Evolutionary conservation across 2,113 vertebrate genomes (phyloP), one percentile per base, ranked within the genome.

Genomic region (Eulacestoma nigropectus): DNA sequence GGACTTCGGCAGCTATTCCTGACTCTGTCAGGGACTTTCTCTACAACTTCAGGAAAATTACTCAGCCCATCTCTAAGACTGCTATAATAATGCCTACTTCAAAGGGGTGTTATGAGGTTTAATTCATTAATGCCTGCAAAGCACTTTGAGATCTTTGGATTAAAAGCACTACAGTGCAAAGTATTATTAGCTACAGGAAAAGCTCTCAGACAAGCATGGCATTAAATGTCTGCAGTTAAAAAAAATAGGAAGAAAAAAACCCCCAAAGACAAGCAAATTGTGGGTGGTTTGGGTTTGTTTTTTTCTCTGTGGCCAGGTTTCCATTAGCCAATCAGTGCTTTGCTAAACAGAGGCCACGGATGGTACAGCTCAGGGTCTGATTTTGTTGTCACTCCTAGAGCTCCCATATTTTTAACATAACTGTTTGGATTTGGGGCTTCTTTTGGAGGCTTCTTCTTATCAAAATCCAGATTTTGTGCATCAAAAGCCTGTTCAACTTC

Each of bases 61-160:
- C 90, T 86, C 95, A 92, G 88, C 92, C 88, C 92, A 74, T 96
- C 83, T 94, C 80, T 86, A 84, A 94, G 92, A 72, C 95, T 94
- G 92, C 95, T 89, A 72, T 93, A 96, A 93, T 96, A 95, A 95
- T 95, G 89, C 95, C 92, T 92, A 96, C 96, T 97, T 96, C 96
- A 96, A 97, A 96, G 94, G 90, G 82, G 87, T 97, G 90, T 94
- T 95, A 96, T 88, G 93, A 93, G 90, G 91, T 93, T 95, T 95
- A 96, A 96, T 95, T 96, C 93, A 95, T 96, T 96, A 97, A 96
- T 95, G 94, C 91, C 90, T 89, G 90, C 90, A 95, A 97, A 96
- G 95, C 87, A 96, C 90, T 95, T 89, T 82, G 93, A 95, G 96
- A 94, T 96, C 95, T 94, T 91, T 78, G 97, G 95, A 95, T 97